Evolutionary conservation across 2,888 invertebrate species (phyloP).

Genomic region (Spisula solida): DNA sequence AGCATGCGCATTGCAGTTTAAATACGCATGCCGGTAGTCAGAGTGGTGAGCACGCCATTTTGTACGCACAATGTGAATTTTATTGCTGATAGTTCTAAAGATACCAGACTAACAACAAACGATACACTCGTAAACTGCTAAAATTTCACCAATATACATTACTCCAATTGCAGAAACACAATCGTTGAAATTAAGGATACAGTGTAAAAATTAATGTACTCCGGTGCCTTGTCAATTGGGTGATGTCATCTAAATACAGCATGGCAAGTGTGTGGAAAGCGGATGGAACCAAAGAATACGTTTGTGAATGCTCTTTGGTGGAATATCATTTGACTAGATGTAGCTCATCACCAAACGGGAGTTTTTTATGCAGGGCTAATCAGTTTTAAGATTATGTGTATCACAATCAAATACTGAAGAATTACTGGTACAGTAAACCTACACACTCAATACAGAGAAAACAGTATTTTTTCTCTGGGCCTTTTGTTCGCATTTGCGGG

Average conservation of each 20-base stretch:
- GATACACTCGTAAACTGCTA: background rate
- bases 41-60: background rate
- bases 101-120: constrained; percentile 9
- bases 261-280: no score
- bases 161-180: background rate
- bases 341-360: background rate
- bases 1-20: constrained; percentile 7
- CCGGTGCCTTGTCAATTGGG: background rate
- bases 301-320: no score
- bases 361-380: background rate
- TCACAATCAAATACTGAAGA: background rate
- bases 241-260: no score
- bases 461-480: background rate
- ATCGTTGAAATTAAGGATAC: background rate
- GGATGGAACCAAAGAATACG: no score
- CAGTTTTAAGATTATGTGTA: no score
- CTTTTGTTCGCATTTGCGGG: background rate
- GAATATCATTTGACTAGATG: no score
- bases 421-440: no score
- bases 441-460: background rate
- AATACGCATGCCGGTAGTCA: background rate
- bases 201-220: background rate
- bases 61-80: background rate
- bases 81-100: background rate
- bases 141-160: background rate